Evolutionary conservation across 2,888 invertebrate genomes (phyloP).

Genomic region (Ceramica pisi): DNA sequence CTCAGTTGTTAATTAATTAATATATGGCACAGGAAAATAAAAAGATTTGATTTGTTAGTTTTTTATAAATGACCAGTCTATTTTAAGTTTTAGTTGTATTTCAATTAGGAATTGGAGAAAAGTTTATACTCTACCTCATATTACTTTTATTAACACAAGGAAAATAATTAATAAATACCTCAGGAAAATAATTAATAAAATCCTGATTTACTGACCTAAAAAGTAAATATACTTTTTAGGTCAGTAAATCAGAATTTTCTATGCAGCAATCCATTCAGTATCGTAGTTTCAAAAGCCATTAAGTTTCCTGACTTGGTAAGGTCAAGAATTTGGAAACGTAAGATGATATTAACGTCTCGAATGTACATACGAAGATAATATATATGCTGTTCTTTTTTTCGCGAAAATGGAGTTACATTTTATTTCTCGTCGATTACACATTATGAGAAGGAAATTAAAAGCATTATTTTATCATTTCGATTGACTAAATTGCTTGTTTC

Average conservation of each 20-base stretch:
- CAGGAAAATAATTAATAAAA: too few relatives aligned
- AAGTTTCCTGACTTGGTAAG: neutral
- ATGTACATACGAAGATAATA: conserved; percentile 20
- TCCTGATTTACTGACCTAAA: too few relatives aligned
- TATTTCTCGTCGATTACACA: conserved; percentile 26
- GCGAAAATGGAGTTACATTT: conserved; percentile 26
- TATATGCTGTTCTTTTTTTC: conserved; percentile 24
- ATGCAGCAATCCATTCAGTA: neutral
- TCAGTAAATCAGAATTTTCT: too few relatives aligned
- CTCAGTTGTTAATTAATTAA: neutral
- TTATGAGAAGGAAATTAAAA: conserved; percentile 13
- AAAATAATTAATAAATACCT: too few relatives aligned
- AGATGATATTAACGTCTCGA: neutral
- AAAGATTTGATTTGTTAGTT: neutral
- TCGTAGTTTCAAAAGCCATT: neutral
- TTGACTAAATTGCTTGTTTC: conserved; percentile 10
- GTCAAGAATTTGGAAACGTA: neutral
- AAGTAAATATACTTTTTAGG: too few relatives aligned
- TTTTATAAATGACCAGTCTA: neutral
- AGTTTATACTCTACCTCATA: too few relatives aligned
- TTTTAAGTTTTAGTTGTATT: neutral
- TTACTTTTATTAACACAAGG: too few relatives aligned
- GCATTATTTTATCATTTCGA: conserved; percentile 29
- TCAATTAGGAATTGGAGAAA: neutral
- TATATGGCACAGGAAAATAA: neutral